A percentile compares a stretch with the other conserved stretches of the same genome.
phyloP scores from a whole-genome alignment of 2,888 invertebrate species.

The Magallana nippona region DNA sequence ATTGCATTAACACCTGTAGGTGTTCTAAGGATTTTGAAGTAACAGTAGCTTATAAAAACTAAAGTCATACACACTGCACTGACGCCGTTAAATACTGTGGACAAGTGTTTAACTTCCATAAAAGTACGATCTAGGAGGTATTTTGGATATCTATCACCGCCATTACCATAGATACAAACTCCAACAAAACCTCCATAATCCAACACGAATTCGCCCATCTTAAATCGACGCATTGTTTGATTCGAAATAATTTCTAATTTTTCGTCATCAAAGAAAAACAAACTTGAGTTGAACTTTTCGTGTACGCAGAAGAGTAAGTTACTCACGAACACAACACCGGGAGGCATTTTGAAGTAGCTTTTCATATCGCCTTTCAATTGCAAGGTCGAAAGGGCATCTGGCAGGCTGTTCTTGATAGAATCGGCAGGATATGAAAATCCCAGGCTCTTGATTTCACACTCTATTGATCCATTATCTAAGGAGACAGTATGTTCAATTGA shows the following conservation, averaged over 20 bases:
- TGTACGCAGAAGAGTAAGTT: slow-evolving; percentile 1
- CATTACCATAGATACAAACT: not conserved
- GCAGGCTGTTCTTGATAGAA: not conserved
- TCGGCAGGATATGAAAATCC: not conserved
- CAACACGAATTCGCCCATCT: not conserved
- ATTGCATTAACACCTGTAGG: slow-evolving; percentile 6
- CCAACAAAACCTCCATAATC: not conserved
- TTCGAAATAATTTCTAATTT: not conserved
- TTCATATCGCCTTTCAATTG: not conserved
- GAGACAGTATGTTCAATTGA: not conserved
- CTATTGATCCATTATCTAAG: not conserved
- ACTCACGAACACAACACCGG: not conserved
- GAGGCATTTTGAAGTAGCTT: not conserved
- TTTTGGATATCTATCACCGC: too few species aligned
- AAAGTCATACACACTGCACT: not conserved
- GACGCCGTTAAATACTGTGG: not conserved
- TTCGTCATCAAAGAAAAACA: slow-evolving; percentile 20
- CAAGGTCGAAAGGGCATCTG: not conserved
- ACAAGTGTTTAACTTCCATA: not conserved
- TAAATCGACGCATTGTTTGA: not conserved
- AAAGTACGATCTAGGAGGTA: not conserved
- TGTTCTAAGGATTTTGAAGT: not conserved
- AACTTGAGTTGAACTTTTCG: not conserved
- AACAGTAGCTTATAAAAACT: not conserved
- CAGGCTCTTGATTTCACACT: not conserved